Percentiles rank a stretch among this genome's conserved stretches.
These are phyloP conservation scores for Simalia tracyae DNA, from an alignment of 2,797 vertebrate genomes.

Conservation along the genomic window DNA sequence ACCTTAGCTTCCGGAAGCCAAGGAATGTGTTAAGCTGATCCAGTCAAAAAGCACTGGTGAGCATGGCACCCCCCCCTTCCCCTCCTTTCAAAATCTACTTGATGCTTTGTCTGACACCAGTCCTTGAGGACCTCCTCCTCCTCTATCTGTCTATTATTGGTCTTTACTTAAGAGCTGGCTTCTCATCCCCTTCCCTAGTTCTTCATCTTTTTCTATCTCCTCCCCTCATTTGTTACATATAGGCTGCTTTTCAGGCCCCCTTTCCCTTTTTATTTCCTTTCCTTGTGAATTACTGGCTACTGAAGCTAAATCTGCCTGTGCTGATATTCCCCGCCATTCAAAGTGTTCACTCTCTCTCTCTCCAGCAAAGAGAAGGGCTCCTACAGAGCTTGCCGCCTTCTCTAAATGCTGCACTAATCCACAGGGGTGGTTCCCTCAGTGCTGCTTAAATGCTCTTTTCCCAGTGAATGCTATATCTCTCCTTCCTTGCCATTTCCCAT, in stretches of 20 bases:
- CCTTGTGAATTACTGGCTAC: background rate
- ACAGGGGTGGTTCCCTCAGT: background rate
- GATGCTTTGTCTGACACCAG: background rate
- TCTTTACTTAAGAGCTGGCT: background rate
- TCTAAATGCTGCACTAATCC: background rate
- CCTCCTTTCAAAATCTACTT: background rate
- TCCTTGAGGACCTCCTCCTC: background rate
- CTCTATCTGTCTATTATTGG: background rate
- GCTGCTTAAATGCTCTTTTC: background rate
- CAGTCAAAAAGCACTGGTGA: background rate
- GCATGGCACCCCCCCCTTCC: background rate
- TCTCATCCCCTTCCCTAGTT: background rate
- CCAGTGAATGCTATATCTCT: background rate
- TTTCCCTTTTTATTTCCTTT: background rate
- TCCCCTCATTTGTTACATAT: background rate
- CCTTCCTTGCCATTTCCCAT: background rate
- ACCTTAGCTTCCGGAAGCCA: background rate
- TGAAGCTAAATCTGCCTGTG: background rate
- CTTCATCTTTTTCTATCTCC: background rate
- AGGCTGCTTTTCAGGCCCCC: background rate
- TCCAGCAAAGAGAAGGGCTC: background rate
- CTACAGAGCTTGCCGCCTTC: background rate
- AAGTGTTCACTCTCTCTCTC: too few relatives aligned
- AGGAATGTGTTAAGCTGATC: background rate
- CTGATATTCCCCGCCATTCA: too few relatives aligned